Conservation (phyloP, 92 coral and sea anemone genomes). For the Diadumene lineata region DNA sequence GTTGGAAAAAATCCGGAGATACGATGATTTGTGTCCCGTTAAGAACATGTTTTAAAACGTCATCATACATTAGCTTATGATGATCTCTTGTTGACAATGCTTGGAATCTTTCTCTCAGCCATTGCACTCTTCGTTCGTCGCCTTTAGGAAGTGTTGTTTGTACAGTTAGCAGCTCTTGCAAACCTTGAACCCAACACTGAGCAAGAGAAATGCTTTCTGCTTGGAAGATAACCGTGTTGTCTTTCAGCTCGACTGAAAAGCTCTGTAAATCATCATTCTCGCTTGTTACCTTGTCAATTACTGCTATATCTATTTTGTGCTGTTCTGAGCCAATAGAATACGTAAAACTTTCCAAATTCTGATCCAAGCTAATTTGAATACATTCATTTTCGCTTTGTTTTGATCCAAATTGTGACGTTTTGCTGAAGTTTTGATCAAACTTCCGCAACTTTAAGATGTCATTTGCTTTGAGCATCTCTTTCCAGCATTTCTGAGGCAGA, state of each 20-base stretch:
- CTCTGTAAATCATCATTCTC: conserved; percentile 12
- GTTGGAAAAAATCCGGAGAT: conserved; percentile 14
- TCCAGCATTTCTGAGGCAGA: conserved; percentile 20
- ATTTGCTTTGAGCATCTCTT: conserved; percentile 6
- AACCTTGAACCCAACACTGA: conserved; percentile 64
- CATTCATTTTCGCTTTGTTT: background rate
- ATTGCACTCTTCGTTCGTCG: conserved; percentile 22
- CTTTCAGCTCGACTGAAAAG: conserved; percentile 25
- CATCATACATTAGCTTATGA: conserved; percentile 9
- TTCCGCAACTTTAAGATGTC: conserved; percentile 17
- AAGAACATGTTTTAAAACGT: conserved; percentile 22
- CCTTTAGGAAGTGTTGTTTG: conserved; percentile 23
- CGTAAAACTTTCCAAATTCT: conserved; percentile 34
- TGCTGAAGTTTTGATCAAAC: background rate
- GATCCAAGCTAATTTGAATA: conserved; percentile 5
- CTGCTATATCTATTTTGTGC: conserved; percentile 29
- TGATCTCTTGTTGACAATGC: conserved; percentile 17
- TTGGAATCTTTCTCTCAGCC: conserved; percentile 48
- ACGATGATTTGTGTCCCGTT: background rate
- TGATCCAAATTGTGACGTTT: background rate
- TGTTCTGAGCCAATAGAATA: conserved; percentile 18
- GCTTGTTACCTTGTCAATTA: conserved; percentile 20
- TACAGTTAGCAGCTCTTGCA: conserved; percentile 45
- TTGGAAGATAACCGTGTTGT: conserved; percentile 17
- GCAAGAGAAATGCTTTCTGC: conserved; percentile 60